Evolutionary conservation across 2,888 invertebrate genomes (phyloP).

Genomic region (Pterostichus niger): DNA sequence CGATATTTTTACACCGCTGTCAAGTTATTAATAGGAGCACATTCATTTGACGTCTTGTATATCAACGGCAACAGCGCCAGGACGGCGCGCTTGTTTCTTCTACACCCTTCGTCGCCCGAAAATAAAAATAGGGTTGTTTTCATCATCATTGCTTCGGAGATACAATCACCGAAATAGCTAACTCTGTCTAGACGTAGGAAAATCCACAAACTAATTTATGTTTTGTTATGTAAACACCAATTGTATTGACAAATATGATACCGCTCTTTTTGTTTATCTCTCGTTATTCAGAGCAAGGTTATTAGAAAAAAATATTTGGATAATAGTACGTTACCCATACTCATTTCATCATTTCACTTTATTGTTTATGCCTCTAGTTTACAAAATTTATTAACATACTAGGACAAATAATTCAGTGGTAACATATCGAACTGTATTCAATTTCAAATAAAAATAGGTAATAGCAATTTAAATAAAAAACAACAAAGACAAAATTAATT

Average conservation of each 20-base stretch:
- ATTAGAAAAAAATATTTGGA: constrained; percentile 45
- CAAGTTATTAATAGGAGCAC: constrained; percentile 60
- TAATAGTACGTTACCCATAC: constrained; percentile 34
- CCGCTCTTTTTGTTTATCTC: constrained; percentile 47
- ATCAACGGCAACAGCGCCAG: constrained; percentile 24
- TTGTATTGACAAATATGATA: constrained; percentile 51
- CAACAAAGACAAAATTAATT: too few species aligned
- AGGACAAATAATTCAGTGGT: too few species aligned
- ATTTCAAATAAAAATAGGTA: too few species aligned
- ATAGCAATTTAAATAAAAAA: too few species aligned
- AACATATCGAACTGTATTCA: too few species aligned
- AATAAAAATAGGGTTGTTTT: constrained; percentile 52
- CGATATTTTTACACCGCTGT: constrained; percentile 65
- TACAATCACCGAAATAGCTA: constrained; percentile 41
- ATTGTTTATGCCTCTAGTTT: constrained; percentile 10
- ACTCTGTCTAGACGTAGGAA: constrained; percentile 34
- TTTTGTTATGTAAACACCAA: constrained; percentile 46
- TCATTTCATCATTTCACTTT: constrained; percentile 8
- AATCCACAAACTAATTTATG: constrained; percentile 31
- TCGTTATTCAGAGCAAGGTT: constrained; percentile 38
- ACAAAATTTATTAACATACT: too few species aligned
- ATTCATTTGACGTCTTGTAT: constrained; percentile 37
- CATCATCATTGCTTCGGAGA: neutral
- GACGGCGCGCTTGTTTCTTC: neutral
- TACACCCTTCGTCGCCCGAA: constrained; percentile 30